phyloP scores from a whole-genome alignment of 2,113 vertebrate genomes.

The Myrmecophaga tridactyla region DNA sequence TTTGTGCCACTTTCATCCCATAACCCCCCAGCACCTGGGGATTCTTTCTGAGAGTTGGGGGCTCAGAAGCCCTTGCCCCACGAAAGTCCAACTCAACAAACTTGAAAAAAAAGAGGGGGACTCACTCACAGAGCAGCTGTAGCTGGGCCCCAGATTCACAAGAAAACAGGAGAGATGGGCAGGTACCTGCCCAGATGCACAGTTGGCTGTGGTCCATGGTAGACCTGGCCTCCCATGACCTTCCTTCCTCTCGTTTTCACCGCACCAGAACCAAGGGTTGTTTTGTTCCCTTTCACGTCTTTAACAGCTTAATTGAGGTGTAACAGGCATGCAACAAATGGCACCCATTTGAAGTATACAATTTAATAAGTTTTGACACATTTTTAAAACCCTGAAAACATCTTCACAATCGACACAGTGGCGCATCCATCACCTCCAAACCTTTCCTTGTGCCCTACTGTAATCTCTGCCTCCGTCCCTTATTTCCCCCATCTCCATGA shows the following conservation, averaged over 20 bases:
- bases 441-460: not conserved
- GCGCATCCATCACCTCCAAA: no score
- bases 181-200: not conserved
- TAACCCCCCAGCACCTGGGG: not conserved
- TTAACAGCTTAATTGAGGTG: not conserved
- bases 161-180: not conserved
- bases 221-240: not conserved
- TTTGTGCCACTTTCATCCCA: not conserved
- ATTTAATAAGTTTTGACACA: not conserved
- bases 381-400: not conserved
- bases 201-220: not conserved
- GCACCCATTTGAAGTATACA: not conserved
- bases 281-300: not conserved
- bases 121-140: no score
- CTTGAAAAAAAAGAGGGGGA: not conserved
- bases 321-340: not conserved
- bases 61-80: not conserved
- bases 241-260: not conserved
- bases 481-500: not conserved
- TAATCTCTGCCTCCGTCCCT: not conserved
- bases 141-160: no score
- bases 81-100: no score
- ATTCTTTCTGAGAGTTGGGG: not conserved
- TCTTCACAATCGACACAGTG: no score
- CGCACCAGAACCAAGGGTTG: not conserved